A percentile compares a stretch with the other conserved stretches of the same genome.
phyloP scores from a whole-genome alignment of 2,888 invertebrate genomes.

The Amorpha juglandis region DNA sequence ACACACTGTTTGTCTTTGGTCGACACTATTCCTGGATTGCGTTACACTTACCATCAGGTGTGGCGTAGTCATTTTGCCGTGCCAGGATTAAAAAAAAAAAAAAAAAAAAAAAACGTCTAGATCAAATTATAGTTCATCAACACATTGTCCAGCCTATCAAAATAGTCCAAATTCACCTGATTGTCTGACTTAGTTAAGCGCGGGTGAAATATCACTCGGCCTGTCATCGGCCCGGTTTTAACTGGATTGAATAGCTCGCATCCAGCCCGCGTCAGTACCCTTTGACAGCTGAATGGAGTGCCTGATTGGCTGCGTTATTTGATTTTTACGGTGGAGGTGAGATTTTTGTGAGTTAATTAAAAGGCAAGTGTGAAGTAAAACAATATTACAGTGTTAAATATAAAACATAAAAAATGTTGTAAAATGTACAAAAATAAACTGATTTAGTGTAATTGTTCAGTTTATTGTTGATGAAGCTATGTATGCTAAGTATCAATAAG shows the following conservation, averaged over 20 bases:
- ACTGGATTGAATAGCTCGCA: slow-evolving; percentile 53
- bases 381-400: too few relatives aligned
- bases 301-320: slow-evolving; percentile 42
- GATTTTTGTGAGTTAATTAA: slow-evolving; percentile 6
- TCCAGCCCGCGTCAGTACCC: slow-evolving; percentile 47
- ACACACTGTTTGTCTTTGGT: too few relatives aligned
- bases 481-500: too few relatives aligned
- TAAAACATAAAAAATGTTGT: too few relatives aligned
- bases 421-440: too few relatives aligned
- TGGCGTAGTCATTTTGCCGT: too few relatives aligned
- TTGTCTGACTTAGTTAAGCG: slow-evolving; percentile 30
- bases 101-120: too few relatives aligned
- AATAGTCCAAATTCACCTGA: not conserved
- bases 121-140: not conserved
- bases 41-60: too few relatives aligned
- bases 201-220: slow-evolving; percentile 24
- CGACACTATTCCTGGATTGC: too few relatives aligned
- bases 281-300: slow-evolving; percentile 46
- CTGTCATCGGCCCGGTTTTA: slow-evolving; percentile 46
- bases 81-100: too few relatives aligned
- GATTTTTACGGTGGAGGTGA: slow-evolving; percentile 7
- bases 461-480: too few relatives aligned
- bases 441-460: too few relatives aligned
- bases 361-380: not conserved
- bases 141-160: not conserved